phyloP scores from a whole-genome alignment of 2,113 vertebrate species.

The Morone chrysops region DNA sequence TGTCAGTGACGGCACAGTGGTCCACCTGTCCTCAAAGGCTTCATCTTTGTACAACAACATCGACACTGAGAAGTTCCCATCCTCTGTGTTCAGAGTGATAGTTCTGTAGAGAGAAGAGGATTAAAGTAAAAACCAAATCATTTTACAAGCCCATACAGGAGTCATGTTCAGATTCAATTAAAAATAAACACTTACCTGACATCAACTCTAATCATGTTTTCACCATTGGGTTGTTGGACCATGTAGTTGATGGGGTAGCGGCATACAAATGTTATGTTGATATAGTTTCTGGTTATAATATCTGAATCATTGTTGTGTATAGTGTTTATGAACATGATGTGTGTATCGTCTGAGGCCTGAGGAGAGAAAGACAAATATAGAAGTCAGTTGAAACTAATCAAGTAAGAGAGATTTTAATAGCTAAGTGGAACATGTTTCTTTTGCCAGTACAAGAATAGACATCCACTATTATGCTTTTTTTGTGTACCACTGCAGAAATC shows the following conservation, averaged over 20 bases:
- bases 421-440: too few relatives aligned
- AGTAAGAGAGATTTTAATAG: background rate
- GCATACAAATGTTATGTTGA: conserved; percentile 85
- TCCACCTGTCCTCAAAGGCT: conserved; percentile 83
- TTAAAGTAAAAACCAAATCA: background rate
- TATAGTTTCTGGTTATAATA: conserved; percentile 83
- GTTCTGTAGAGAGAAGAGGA: conserved; percentile 65
- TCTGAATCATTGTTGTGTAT: conserved; percentile 84
- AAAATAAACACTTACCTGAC: conserved; percentile 50
- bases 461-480: too few relatives aligned
- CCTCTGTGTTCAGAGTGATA: conserved; percentile 84
- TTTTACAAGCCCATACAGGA: background rate
- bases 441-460: too few relatives aligned
- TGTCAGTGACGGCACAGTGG: conserved; percentile 80
- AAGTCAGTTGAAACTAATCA: background rate
- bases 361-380: conserved; percentile 38
- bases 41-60: conserved; percentile 85
- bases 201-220: conserved; percentile 84
- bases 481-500: too few relatives aligned
- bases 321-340: conserved; percentile 85
- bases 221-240: conserved; percentile 81
- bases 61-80: conserved; percentile 85
- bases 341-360: conserved; percentile 80
- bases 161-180: too few relatives aligned
- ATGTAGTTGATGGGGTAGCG: conserved; percentile 85